Percentiles rank a stretch among this genome's conserved stretches.
Conservation (phyloP, 2,797 vertebrate genomes). For the Coreius guichenoti region DNA sequence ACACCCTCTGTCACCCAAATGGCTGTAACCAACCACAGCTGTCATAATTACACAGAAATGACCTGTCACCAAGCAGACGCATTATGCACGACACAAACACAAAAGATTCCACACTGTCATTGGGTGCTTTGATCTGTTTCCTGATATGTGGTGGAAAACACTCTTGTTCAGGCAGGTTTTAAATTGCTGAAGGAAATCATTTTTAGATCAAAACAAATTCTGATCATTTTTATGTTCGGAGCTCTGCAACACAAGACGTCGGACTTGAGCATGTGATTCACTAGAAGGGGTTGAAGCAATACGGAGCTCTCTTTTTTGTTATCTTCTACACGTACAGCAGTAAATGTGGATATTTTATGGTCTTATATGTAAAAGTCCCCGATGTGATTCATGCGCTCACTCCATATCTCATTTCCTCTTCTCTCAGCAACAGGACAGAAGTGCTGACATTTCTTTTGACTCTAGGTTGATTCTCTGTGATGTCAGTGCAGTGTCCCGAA, state of each 20-base stretch:
- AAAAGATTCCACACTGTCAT: slow-evolving; percentile 39
- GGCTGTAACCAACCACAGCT: slow-evolving; percentile 42
- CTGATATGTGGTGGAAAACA: slow-evolving; percentile 28
- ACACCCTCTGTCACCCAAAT: slow-evolving; percentile 50
- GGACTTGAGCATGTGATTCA: not conserved
- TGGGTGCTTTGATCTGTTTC: slow-evolving; percentile 43
- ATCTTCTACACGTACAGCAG: not conserved
- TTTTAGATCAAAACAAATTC: slow-evolving; percentile 35
- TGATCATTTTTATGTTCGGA: slow-evolving; percentile 23
- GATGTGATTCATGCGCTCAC: slow-evolving; percentile 7
- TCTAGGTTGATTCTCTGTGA: slow-evolving; percentile 41
- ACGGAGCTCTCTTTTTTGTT: slow-evolving; percentile 1
- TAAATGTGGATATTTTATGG: slow-evolving; percentile 7
- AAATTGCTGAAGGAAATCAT: slow-evolving; percentile 46
- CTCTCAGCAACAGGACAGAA: slow-evolving; percentile 48
- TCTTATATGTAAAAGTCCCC: slow-evolving; percentile 18
- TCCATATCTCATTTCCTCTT: slow-evolving; percentile 28
- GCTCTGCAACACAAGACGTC: not conserved
- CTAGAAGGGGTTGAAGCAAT: not conserved
- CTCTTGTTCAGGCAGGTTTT: slow-evolving; percentile 42
- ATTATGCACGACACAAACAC: slow-evolving; percentile 41
- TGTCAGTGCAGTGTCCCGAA: slow-evolving; percentile 36
- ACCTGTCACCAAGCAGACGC: slow-evolving; percentile 44
- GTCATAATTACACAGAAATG: slow-evolving; percentile 55
- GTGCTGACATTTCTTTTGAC: slow-evolving; percentile 54